Evolutionary conservation across 2,113 vertebrate genomes (phyloP), one percentile per base, ranked within the genome.

Genomic region (Zosterops lateralis): DNA sequence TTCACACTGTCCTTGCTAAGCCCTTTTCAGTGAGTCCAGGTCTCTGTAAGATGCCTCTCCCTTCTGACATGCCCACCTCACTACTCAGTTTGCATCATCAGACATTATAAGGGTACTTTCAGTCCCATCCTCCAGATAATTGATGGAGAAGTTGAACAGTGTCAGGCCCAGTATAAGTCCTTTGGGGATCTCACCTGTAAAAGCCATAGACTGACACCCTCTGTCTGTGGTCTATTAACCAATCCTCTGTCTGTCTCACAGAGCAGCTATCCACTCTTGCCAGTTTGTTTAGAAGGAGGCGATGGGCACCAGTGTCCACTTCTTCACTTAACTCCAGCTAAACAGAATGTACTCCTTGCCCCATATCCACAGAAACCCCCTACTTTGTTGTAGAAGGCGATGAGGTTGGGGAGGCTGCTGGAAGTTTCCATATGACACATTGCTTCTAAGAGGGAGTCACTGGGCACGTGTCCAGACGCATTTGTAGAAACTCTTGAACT

Each of bases 401-500:
- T 36, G 7, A 20, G 26, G 10, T 38, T 40, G 7, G 16, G 44
- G 66, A 91, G 31, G 16, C 17, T 56, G 19, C 31, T 29, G 50
- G 31, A 31, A 21, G 14, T 45, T 91, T 48, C 17, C 4, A 24
- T 29, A 19, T 4, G 21, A 12, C 18, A 57, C 3, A 4, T 58
- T 65, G 15, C 7, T 31, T 51, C 31, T 53, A 21, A 34, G 18
- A 58, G 8, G 2, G 7, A 42, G 6, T 38, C 38, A 34, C 40
- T 42, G 40, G 8, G 2, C 5, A 19, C 0, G 0, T n/a, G 22
- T 13, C 16, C 28, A n/a, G 51, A 44, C 4, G 5, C 5, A 7
- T 53, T 14, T 51, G 5, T 21, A 62, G 15, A 62, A 70, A 80
- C 11, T 75, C 42, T n/a, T 50, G 29, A 47, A 53, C 3, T 48